Percentiles rank a stretch among this genome's conserved stretches.
Evolutionary conservation across 2,797 vertebrate species (phyloP).

Genomic region (Eremophila alpestris): DNA sequence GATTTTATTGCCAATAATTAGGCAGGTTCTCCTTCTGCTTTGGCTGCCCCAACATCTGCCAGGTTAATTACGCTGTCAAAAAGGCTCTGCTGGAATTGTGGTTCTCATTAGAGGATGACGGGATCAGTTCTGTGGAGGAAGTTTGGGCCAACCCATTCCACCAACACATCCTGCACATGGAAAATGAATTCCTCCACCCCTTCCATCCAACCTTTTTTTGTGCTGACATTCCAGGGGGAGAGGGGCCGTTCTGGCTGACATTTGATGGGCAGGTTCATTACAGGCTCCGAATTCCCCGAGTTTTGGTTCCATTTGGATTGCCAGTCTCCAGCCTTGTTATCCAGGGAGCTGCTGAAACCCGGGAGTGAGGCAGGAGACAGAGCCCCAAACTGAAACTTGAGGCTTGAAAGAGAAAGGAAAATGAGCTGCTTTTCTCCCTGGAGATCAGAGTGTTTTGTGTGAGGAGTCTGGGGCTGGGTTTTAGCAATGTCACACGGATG

Average conservation of each 20-base stretch:
- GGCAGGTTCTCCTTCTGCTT: not conserved
- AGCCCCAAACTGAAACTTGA: not conserved
- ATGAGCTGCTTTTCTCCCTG: not conserved
- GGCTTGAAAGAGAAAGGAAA: not conserved
- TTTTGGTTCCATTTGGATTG: not conserved
- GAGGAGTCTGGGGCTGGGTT: not conserved
- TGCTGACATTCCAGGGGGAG: rapidly evolving
- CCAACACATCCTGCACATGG: not conserved
- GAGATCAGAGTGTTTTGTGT: not conserved
- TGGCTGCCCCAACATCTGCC: constrained; percentile 15
- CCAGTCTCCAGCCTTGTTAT: not conserved
- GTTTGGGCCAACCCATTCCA: not conserved
- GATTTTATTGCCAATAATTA: constrained; percentile 33
- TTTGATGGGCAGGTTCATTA: not conserved
- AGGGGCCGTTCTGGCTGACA: not conserved
- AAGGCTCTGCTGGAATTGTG: constrained; percentile 41
- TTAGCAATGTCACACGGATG: not conserved
- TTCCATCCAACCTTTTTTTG: rapidly evolving
- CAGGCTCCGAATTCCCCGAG: not conserved
- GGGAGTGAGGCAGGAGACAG: not conserved
- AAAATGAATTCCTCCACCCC: not conserved
- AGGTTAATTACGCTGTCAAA: constrained; percentile 59
- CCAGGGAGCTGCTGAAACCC: not conserved
- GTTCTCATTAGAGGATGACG: constrained; percentile 44
- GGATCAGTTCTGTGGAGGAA: constrained; percentile 44